A percentile compares a stretch with the other conserved stretches of the same genome.
These are phyloP conservation scores for Saguinus imperator DNA, from an alignment of 2,113 vertebrate species.

Conservation along the genomic window DNA sequence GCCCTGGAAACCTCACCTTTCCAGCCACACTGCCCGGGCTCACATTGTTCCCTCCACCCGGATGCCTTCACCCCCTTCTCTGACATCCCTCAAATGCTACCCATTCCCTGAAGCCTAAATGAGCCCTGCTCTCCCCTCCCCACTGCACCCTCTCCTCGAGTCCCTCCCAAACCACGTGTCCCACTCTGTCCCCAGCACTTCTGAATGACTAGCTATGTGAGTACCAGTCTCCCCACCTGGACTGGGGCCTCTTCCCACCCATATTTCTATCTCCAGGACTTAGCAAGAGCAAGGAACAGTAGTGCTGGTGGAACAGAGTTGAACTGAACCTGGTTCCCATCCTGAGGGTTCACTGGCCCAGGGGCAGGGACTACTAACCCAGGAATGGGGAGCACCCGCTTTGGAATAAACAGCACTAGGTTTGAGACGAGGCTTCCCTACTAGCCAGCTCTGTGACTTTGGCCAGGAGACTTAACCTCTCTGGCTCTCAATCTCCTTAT, in stretches of 20 bases:
- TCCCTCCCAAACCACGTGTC: fast-evolving
- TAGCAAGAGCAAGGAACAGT: background rate
- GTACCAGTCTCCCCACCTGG: background rate
- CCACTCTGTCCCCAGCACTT: background rate
- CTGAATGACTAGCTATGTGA: background rate
- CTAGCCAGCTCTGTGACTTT: background rate
- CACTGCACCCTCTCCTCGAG: fast-evolving
- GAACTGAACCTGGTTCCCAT: background rate
- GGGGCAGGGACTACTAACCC: background rate
- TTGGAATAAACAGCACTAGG: background rate
- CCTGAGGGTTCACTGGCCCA: background rate
- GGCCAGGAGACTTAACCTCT: background rate
- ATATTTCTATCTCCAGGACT: background rate
- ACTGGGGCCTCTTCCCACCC: background rate
- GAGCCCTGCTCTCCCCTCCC: background rate
- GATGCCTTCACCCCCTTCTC: background rate
- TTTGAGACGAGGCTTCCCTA: background rate
- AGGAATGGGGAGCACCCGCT: background rate
- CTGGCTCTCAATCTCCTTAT: background rate
- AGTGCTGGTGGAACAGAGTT: background rate
- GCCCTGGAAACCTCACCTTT: background rate
- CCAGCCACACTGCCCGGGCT: background rate
- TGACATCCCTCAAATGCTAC: background rate
- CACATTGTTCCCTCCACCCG: background rate
- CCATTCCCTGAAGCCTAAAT: background rate